Percentiles rank a stretch among this genome's conserved stretches.
These are phyloP conservation scores for Daubentonia madagascariensis DNA, from an alignment of 2,113 vertebrate genomes.

Conservation along the genomic window DNA sequence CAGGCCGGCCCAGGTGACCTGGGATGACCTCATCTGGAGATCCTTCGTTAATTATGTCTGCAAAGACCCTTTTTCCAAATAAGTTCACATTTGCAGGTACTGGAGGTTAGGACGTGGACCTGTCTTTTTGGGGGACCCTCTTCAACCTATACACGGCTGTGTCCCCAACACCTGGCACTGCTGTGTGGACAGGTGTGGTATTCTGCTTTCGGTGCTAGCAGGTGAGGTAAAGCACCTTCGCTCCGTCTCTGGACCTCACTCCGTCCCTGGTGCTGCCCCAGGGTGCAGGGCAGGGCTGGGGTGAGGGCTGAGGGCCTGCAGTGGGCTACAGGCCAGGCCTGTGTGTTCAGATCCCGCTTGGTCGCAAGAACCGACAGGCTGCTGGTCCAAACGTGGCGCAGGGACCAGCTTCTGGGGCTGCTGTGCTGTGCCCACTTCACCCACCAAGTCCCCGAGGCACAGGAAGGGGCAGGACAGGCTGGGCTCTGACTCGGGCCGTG, in stretches of 20 bases:
- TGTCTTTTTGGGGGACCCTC: background rate
- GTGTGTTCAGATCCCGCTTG: background rate
- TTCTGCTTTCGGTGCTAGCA: background rate
- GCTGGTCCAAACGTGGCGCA: rapidly evolving
- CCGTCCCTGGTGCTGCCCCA: too few relatives aligned
- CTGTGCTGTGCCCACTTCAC: too few relatives aligned
- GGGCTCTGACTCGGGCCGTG: rapidly evolving
- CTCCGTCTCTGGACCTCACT: background rate
- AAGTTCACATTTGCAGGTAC: too few relatives aligned
- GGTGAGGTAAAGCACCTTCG: background rate
- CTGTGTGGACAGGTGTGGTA: rapidly evolving
- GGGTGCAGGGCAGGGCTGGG: background rate
- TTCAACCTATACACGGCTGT: too few relatives aligned
- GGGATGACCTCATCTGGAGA: background rate
- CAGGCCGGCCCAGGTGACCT: too few relatives aligned
- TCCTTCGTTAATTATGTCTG: background rate
- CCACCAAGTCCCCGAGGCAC: rapidly evolving
- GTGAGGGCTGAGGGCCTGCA: rapidly evolving
- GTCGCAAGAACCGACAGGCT: background rate
- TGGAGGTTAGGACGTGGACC: background rate
- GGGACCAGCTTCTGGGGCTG: rapidly evolving
- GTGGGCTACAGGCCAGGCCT: rapidly evolving
- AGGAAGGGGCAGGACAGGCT: background rate
- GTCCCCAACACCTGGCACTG: background rate
- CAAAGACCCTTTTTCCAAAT: background rate